Conservation (phyloP, 2,797 vertebrate species). For the Benthosema pterotum region DNA sequence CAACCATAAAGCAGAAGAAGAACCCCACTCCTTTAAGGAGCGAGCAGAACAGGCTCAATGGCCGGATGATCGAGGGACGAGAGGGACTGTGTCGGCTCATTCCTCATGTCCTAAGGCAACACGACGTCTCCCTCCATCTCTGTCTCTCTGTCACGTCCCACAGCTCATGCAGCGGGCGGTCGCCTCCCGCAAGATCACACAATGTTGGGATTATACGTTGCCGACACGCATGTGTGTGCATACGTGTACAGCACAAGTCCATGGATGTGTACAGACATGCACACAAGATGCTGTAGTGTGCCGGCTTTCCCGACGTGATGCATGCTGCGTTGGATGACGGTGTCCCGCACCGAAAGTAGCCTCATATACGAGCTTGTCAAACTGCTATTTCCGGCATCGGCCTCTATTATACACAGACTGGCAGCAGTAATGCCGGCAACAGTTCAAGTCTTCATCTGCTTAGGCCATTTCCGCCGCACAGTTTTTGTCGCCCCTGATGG, state of each 20-base stretch:
- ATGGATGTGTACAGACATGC: neutral
- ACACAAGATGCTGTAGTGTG: neutral
- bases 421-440: constrained; percentile 21
- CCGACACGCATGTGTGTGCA: constrained; percentile 14
- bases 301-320: too few relatives aligned
- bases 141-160: constrained; percentile 15
- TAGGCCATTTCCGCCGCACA: constrained; percentile 47
- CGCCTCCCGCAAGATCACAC: constrained; percentile 10
- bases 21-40: constrained; percentile 35
- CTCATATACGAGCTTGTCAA: neutral
- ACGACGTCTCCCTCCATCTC: constrained; percentile 25
- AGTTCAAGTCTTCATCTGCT: constrained; percentile 58
- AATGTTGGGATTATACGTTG: constrained; percentile 26
- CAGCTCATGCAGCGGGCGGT: constrained; percentile 27
- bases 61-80: constrained; percentile 49
- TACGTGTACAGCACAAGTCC: neutral
- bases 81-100: constrained; percentile 12
- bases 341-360: too few relatives aligned
- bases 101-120: constrained; percentile 45
- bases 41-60: constrained; percentile 52
- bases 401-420: constrained; percentile 1
- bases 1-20: constrained; percentile 11
- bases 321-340: too few relatives aligned
- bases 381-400: neutral
- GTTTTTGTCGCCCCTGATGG: constrained; percentile 54